A percentile compares a stretch with the other conserved stretches of the same genome.
Evolutionary conservation across 2,797 vertebrate genomes (phyloP).

Genomic region (Malurus splendens): DNA sequence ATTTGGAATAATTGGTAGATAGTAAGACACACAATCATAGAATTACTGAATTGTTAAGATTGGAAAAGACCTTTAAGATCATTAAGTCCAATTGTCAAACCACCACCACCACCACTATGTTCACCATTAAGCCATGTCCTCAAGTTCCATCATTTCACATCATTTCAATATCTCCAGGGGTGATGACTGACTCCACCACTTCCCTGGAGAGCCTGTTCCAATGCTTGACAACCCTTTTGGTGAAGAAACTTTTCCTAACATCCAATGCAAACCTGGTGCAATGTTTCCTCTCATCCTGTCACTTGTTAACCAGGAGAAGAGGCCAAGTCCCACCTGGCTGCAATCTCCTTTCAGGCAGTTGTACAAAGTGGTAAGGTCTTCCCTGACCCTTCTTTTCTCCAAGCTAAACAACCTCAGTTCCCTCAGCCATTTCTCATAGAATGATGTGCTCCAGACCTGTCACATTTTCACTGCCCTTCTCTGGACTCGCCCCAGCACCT

Average conservation of each 20-base stretch:
- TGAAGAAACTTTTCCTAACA: neutral
- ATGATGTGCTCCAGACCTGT: neutral
- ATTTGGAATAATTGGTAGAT: neutral
- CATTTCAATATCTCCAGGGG: neutral
- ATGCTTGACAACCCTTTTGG: neutral
- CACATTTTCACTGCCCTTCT: neutral
- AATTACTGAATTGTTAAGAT: neutral
- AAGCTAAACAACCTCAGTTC: neutral
- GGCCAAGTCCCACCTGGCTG: neutral
- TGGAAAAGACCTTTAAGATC: neutral
- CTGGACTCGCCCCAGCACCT: fast-evolving
- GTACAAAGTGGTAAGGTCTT: neutral
- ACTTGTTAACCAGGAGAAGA: neutral
- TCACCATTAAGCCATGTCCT: neutral
- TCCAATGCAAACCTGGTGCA: fast-evolving
- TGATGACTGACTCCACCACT: neutral
- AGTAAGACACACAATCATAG: neutral
- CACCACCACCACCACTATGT: neutral
- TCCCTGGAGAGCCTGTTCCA: neutral
- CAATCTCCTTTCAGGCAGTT: neutral
- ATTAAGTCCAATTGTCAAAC: neutral
- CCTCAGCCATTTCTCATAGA: neutral
- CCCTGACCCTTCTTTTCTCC: neutral
- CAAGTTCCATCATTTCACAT: neutral
- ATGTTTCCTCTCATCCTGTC: neutral